These are phyloP conservation scores for Limnodromus scolopaceus DNA, from an alignment of 2,797 vertebrate genomes.

Conservation along the genomic window DNA sequence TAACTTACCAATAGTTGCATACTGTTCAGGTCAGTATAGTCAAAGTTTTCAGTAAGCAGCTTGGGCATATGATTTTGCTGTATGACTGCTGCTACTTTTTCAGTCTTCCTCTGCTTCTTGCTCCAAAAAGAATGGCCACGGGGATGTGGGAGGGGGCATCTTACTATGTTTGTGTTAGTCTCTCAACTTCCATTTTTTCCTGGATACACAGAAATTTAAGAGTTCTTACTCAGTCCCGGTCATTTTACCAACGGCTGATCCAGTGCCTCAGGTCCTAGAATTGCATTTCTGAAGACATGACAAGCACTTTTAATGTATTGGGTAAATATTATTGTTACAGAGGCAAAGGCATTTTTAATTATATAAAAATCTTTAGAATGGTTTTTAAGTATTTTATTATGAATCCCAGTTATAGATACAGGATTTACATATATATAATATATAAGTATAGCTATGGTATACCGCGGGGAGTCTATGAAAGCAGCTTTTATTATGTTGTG, in stretches of 20 bases:
- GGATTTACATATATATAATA: not conserved
- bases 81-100: not conserved
- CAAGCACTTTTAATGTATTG: not conserved
- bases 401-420: not conserved
- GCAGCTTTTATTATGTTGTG: not conserved
- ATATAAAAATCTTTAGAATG: not conserved
- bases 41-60: not conserved
- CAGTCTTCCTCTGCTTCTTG: not conserved
- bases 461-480: not conserved
- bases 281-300: not conserved
- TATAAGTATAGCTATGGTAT: not conserved
- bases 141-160: not conserved
- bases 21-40: not conserved
- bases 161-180: not conserved
- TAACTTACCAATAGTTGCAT: not conserved
- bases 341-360: conserved; percentile 3
- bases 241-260: not conserved
- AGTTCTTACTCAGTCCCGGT: not conserved
- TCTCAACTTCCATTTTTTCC: not conserved
- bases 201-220: not conserved
- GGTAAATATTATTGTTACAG: not conserved
- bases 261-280: not conserved
- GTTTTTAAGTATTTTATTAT: conserved; percentile 43
- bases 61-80: fast-evolving
- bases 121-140: not conserved